phyloP scores from a whole-genome alignment of 1,140 invertebrate genomes.

The Calliphora vicina region DNA sequence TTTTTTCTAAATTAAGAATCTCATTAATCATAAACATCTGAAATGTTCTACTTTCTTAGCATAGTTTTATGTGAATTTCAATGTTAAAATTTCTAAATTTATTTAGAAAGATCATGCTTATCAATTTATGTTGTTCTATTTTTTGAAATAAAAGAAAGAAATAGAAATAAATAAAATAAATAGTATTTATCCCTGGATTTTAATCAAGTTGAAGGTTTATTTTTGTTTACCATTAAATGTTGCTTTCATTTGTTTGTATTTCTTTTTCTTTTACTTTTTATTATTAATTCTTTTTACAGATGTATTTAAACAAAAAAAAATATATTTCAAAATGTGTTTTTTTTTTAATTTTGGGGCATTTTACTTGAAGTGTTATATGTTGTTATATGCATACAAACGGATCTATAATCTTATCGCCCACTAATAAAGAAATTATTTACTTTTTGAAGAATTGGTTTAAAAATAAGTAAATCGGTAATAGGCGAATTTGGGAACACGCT shows the following conservation, averaged over 20 bases:
- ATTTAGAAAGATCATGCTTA: not conserved
- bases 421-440: not conserved
- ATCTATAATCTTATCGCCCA: not conserved
- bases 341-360: not conserved
- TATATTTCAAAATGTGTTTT: constrained; percentile 5
- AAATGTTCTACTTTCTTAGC: constrained; percentile 13
- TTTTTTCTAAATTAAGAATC: too few species aligned
- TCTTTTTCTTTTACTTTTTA: not conserved
- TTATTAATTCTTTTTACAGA: not conserved
- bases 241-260: not conserved
- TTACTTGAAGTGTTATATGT: not conserved
- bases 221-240: constrained; percentile 54
- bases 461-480: not conserved
- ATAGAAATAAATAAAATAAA: not conserved
- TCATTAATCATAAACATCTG: not conserved
- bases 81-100: constrained; percentile 16
- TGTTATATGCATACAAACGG: not conserved
- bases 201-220: constrained; percentile 63
- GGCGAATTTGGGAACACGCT: too few species aligned
- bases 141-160: not conserved
- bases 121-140: constrained; percentile 17
- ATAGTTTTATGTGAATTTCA: not conserved
- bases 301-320: not conserved
- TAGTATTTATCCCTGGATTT: constrained; percentile 55
- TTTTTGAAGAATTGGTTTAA: not conserved